Conservation (phyloP, 2,797 vertebrate species). For the Mico argentatus region DNA sequence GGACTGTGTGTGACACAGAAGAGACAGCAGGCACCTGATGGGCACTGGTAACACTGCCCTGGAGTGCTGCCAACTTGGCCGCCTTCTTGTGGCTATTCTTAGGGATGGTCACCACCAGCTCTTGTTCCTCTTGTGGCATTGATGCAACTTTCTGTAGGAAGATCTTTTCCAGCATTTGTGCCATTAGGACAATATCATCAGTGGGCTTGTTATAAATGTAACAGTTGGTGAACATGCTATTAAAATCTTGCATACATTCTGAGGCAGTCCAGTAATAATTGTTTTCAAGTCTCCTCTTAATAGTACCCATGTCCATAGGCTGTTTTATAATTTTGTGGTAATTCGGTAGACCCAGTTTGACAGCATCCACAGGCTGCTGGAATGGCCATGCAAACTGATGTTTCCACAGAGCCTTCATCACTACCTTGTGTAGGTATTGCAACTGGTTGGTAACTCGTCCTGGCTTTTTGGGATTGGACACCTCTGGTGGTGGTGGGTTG, state of each 20-base stretch:
- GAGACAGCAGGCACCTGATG: conserved; percentile 96
- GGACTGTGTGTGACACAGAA: conserved; percentile 89
- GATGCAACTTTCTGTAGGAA: conserved; percentile 96
- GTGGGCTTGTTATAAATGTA: conserved; percentile 98
- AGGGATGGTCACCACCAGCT: conserved; percentile 89
- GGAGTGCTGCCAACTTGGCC: conserved; percentile 84
- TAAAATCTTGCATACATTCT: conserved; percentile 98
- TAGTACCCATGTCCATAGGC: conserved; percentile 97
- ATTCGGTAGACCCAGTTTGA: conserved; percentile 92
- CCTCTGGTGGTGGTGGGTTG: conserved; percentile 85
- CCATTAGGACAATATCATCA: conserved; percentile 96
- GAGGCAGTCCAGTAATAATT: conserved; percentile 92
- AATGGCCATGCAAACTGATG: conserved; percentile 98
- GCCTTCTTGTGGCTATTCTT: conserved; percentile 90
- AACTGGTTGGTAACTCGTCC: conserved; percentile 94
- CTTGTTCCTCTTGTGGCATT: conserved; percentile 95
- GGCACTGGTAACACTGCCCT: conserved; percentile 88
- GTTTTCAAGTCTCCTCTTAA: conserved; percentile 94
- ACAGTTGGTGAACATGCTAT: conserved; percentile 98
- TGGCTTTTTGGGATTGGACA: conserved; percentile 90
- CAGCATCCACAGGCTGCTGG: conserved; percentile 93
- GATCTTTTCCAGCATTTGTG: conserved; percentile 95
- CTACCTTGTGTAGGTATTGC: conserved; percentile 94
- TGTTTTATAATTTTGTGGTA: conserved; percentile 97
- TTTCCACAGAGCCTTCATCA: conserved; percentile 95